These are phyloP conservation scores for Otus sunia DNA, from an alignment of 2,113 vertebrate species.

Conservation along the genomic window DNA sequence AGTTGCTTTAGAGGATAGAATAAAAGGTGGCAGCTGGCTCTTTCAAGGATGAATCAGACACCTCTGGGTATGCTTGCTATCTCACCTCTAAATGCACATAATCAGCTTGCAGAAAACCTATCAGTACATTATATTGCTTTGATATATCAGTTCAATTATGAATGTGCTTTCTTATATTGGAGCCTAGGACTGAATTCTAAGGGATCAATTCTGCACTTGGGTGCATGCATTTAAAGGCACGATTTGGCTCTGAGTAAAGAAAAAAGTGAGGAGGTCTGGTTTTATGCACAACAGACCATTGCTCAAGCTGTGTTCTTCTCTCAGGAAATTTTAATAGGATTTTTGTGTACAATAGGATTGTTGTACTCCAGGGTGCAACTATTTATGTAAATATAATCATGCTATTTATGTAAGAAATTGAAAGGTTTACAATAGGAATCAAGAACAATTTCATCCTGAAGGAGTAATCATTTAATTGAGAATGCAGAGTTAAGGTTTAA, in stretches of 20 bases:
- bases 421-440: constrained; percentile 54
- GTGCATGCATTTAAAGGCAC: neutral
- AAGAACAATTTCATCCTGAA: constrained; percentile 48
- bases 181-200: neutral
- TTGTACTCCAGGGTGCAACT: constrained; percentile 28
- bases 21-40: neutral
- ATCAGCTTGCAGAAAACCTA: neutral
- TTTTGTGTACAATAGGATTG: constrained; percentile 49
- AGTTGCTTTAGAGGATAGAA: neutral
- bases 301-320: neutral
- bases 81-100: neutral
- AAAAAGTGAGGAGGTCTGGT: neutral
- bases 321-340: constrained; percentile 40
- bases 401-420: constrained; percentile 40
- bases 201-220: neutral
- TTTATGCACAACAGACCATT: neutral
- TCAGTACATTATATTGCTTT: neutral
- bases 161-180: neutral
- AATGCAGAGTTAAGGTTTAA: constrained; percentile 4
- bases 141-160: neutral
- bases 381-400: constrained; percentile 26
- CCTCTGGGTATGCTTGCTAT: neutral
- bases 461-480: constrained; percentile 52
- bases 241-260: neutral
- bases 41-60: neutral